phyloP scores from a whole-genome alignment of 2,797 vertebrate species.

The Enteromius viviparus region DNA sequence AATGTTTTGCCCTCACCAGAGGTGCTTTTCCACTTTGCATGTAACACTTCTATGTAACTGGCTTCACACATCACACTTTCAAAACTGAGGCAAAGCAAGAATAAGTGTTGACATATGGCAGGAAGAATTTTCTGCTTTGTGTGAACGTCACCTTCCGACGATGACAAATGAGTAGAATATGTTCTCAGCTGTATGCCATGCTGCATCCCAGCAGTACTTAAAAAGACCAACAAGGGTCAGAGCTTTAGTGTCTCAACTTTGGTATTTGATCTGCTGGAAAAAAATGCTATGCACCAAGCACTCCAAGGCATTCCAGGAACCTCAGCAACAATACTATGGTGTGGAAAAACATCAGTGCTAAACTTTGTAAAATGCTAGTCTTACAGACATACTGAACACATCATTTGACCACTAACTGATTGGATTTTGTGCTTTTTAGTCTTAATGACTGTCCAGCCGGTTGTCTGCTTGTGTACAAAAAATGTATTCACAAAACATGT shows the following conservation, averaged over 20 bases:
- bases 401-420: neutral
- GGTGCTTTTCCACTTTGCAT: neutral
- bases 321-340: neutral
- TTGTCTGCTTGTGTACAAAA: neutral
- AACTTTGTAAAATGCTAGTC: neutral
- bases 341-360: neutral
- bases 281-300: neutral
- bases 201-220: neutral
- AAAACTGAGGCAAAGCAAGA: neutral
- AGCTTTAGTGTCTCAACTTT: neutral
- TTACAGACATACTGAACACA: neutral
- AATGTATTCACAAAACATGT: neutral
- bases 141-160: neutral
- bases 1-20: neutral
- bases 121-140: neutral
- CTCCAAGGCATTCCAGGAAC: slow-evolving; percentile 4
- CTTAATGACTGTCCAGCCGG: neutral
- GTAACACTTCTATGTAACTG: neutral
- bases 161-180: neutral
- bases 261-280: neutral
- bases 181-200: neutral
- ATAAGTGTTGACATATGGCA: neutral
- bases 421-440: neutral
- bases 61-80: neutral
- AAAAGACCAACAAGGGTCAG: neutral